phyloP scores from a whole-genome alignment of 2,113 vertebrate genomes.

The Tragelaphus imberbis region DNA sequence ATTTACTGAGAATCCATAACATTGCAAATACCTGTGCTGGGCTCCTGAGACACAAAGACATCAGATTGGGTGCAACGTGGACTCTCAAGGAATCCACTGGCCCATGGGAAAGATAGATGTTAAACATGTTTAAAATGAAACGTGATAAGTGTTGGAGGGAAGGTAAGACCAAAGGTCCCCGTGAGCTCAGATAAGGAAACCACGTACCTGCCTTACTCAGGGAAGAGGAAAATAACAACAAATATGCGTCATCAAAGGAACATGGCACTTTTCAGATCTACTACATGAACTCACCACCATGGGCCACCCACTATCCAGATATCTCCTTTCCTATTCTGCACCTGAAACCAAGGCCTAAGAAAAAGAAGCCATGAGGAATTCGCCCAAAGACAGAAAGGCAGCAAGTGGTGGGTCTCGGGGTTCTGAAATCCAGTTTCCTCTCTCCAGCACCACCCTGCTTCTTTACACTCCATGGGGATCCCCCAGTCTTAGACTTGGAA shows the following conservation, averaged over 20 bases:
- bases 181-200: background rate
- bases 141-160: rapidly evolving
- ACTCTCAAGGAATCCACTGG: background rate
- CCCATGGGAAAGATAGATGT: background rate
- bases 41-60: background rate
- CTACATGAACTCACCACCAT: background rate
- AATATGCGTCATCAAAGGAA: background rate
- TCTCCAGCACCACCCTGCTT: background rate
- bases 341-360: background rate
- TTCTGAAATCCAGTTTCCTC: background rate
- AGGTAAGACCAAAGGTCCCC: background rate
- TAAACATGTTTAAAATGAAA: background rate
- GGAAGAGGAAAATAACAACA: background rate
- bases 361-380: background rate
- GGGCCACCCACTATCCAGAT: background rate
- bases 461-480: background rate
- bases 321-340: background rate
- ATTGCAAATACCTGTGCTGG: background rate
- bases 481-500: background rate
- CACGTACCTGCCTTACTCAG: background rate
- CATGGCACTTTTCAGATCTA: rapidly evolving
- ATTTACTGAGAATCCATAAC: no score
- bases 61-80: rapidly evolving
- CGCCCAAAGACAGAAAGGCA: background rate
- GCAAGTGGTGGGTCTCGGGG: rapidly evolving